Conservation (phyloP, 2,113 vertebrate species). For the Microcebus murinus region DNA sequence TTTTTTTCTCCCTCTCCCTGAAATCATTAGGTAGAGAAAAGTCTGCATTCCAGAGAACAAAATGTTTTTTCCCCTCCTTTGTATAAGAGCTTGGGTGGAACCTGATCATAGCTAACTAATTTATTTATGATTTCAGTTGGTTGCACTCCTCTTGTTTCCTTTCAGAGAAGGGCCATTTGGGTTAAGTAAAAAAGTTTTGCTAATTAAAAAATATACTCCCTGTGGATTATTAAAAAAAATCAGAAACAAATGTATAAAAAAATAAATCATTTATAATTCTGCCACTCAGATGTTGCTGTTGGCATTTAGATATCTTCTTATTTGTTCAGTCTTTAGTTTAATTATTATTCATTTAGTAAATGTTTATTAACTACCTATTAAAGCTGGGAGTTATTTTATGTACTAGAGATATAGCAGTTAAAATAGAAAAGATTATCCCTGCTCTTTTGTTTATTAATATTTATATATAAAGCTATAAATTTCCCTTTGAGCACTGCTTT, state of each 20-base stretch:
- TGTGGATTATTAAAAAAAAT: constrained; percentile 12
- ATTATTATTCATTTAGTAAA: not conserved
- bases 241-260: not conserved
- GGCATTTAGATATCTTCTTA: not conserved
- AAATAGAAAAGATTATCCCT: not conserved
- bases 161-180: constrained; percentile 1
- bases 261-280: constrained; percentile 23
- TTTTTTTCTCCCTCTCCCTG: not conserved
- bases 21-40: constrained; percentile 5
- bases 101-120: not conserved
- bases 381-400: not conserved
- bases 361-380: not conserved
- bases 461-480: not conserved
- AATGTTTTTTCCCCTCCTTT: not conserved
- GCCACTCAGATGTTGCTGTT: not conserved
- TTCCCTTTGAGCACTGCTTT: not conserved
- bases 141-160: not conserved
- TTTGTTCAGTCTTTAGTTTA: not conserved
- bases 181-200: not conserved
- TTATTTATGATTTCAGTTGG: not conserved
- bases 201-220: not conserved
- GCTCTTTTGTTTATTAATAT: not conserved
- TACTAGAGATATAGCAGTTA: not conserved
- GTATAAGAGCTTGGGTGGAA: not conserved
- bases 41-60: not conserved